Base-by-base conservation (phyloP, 2,888 invertebrate genomes). In the Patella ulyssiponensis region DNA sequence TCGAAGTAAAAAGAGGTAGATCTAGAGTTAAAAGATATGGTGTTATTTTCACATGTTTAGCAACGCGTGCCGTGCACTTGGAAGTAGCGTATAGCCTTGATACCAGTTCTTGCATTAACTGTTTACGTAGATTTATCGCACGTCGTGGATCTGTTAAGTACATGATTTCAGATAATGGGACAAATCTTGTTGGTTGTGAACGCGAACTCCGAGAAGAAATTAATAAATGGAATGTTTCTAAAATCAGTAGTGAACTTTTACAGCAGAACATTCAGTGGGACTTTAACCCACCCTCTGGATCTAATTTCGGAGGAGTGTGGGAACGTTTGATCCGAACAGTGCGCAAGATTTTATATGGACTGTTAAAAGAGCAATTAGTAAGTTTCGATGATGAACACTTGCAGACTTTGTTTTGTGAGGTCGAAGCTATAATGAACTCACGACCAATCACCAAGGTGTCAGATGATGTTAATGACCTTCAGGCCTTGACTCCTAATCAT, bases 261-360 rank as follows among this genome's bases (percentile, higher is more conserved):
- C 75, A 80, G 52, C 75, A 74, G n/a, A 54, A 51, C 20, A 78
- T 84, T 27, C 51, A 64, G 15, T 84, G 82, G 80, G 70, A 77
- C 51, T 82, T 80, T 53, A 83, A 82, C 56, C 80, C 78, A 15
- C 83, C 84, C 17, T 17, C 70, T n/a, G 77, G 72, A 3, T 79
- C 77, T 7, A 81, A 83, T 53, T 69, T 76, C 27, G 80, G 81
- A n/a, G 82, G 83, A n/a, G 71, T 81, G 15, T 83, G 81, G 81
- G 81, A 83, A 78, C 52, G 83, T 52, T 52, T 79, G 44, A 82
- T 82, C 51, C 51, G 83, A 69, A 72, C 76, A 27, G 76, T 77
- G 4, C 54, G 81, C 17, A 73, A 74, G n/a, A 70, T 83, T 17
- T 64, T 78, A 14, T 75, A 74, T 72, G 69, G 72, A 17, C 17